Evolutionary conservation across 1,140 invertebrate species (phyloP).

Genomic region (Drosophila neocordata): DNA sequence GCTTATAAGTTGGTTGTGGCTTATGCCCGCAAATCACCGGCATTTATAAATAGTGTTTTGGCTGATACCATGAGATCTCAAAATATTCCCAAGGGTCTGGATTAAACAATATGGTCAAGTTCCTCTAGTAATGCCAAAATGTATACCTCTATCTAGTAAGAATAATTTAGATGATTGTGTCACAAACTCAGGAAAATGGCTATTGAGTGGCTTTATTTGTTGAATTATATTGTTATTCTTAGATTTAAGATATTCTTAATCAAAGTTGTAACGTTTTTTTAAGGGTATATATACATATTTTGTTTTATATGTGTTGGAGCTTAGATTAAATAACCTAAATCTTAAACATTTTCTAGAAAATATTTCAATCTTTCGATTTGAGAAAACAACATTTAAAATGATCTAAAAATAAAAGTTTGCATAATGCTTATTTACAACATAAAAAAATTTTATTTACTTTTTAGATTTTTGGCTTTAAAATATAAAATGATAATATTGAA

Average conservation of each 20-base stretch:
- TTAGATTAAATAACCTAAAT: too few relatives aligned
- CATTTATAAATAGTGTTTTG: conserved; percentile 83
- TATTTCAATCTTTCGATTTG: too few relatives aligned
- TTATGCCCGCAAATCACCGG: conserved; percentile 83
- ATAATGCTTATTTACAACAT: too few relatives aligned
- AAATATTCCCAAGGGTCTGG: conserved; percentile 36
- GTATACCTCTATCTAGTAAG: background rate
- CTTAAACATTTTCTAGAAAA: too few relatives aligned
- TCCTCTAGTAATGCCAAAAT: conserved; percentile 5
- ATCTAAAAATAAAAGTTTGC: too few relatives aligned
- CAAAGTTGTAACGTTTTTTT: too few relatives aligned
- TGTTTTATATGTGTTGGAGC: background rate
- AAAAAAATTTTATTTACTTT: too few relatives aligned
- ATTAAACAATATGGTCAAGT: conserved; percentile 9
- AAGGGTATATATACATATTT: background rate
- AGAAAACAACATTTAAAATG: too few relatives aligned
- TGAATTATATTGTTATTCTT: background rate
- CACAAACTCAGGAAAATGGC: background rate
- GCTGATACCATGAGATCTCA: conserved; percentile 6
- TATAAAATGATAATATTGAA: too few relatives aligned
- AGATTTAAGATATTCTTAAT: background rate
- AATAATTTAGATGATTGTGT: background rate
- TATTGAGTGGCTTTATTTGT: background rate
- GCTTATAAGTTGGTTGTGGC: conserved; percentile 85
- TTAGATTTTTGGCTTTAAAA: too few relatives aligned